Evolutionary conservation across 92 coral and sea anemone genomes (phyloP).

Genomic region (Zoanthus solanderi): DNA sequence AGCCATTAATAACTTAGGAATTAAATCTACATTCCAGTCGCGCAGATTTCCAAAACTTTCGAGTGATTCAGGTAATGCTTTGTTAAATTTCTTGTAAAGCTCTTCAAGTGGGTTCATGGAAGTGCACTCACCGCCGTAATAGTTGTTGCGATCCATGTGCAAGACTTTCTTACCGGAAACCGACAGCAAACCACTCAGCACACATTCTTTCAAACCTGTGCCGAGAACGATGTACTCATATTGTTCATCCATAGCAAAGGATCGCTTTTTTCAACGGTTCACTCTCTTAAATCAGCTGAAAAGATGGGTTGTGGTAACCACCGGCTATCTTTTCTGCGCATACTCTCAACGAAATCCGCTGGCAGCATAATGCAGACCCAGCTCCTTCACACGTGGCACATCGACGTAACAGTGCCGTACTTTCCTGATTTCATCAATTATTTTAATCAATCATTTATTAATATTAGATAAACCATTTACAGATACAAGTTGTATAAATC

Average conservation of each 20-base stretch:
- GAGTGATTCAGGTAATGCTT: conserved; percentile 50
- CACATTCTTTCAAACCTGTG: conserved; percentile 97
- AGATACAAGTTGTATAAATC: no score
- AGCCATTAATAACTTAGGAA: conserved; percentile 96
- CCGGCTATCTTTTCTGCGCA: conserved; percentile 31
- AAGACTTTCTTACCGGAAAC: conserved; percentile 86
- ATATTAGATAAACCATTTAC: no score
- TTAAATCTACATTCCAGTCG: conserved; percentile 88
- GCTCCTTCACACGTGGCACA: no score
- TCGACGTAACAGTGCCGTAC: no score
- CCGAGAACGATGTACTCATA: conserved; percentile 93
- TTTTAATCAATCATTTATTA: no score
- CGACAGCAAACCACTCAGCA: conserved; percentile 90
- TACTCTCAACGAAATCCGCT: background rate
- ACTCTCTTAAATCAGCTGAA: conserved; percentile 30
- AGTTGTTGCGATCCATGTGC: conserved; percentile 87
- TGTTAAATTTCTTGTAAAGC: conserved; percentile 76
- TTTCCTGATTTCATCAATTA: no score
- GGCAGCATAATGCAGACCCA: background rate
- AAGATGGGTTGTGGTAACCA: conserved; percentile 41
- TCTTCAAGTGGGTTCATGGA: conserved; percentile 82
- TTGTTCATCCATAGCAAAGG: conserved; percentile 74
- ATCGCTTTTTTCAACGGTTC: background rate
- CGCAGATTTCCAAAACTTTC: conserved; percentile 71
- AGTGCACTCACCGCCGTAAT: conserved; percentile 93